Evolutionary conservation across 2,888 invertebrate species (phyloP), one percentile per base, ranked within the genome.

Genomic region (Nymphalis c-album): DNA sequence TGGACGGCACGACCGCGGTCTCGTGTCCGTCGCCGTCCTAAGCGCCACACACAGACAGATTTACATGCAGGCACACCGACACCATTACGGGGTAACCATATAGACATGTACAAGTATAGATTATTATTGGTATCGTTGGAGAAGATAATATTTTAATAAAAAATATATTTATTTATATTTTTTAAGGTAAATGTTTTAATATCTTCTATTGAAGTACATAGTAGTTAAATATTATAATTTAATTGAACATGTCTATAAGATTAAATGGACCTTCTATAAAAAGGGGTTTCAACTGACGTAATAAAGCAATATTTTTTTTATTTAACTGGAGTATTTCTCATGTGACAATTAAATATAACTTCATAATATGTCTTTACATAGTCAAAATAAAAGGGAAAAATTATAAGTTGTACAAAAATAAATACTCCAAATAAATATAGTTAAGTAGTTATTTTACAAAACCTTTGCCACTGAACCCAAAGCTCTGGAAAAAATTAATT

Each of bases 1-100:
- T 87, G 78, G 86, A 80, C 57, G 91, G 85, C 74, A 87, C 87
- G 79, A 91, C 82, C 74, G 87, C 78, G 69, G 88, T 90, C 89
- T 87, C 90, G 84, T 80, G 87, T 48, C 91, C 91, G 79, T 85
- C 89, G 78, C 91, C 90, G 85, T 85, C 91, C 91, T 92, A 88
- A 77, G 78, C 81, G 78, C 80, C 83, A 84, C 87, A 86, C 83
- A 86, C 82, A 85, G 71, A 83, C 82, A 81, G 31, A 55, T 31
- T 70, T 80, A 85, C 89, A 87, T 88, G 88, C 88, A 87, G 81
- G 84, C 86, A 86, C 85, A 88, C 86, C 87, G 75, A 87, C 87
- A 87, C 88, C 86, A 70, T 78, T 67, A 76, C 73, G 57, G 63
- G 63, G 16, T 60, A 57, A 63, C 60, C 64, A 58, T 67, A 67